Base-by-base conservation (phyloP, 2,888 invertebrate genomes). In the Tenthredo amoena region DNA sequence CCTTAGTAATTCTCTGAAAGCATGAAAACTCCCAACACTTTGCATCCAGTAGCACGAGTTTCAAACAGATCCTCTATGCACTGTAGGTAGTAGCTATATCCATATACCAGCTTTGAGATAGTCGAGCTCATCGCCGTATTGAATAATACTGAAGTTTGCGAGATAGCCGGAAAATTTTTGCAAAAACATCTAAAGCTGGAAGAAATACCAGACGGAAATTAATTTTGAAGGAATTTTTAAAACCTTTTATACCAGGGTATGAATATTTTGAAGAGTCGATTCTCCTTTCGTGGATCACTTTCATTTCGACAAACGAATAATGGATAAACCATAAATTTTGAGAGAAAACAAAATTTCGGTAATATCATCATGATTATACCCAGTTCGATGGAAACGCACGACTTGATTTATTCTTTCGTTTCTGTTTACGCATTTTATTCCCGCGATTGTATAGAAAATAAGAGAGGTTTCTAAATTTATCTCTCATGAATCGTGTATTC, bases 101-200 rank as follows among this genome's bases (percentile, higher is more conserved):
- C 6, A 3, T 68, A 34, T 43, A 40, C 40, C 9, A 40, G 21
- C n/a, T 72, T 40, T 72, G 21, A 72, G 43, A 55, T 40, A 72
- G 40, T 9, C 40, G 68, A 40, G n/a, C 43, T 43, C 43, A 72
- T 72, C n/a, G 10, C 40, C 43, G 43, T 43, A 72, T 71, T 40
- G 71, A 40, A 72, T 72, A 43, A 21, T 37, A 40, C 40, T 43
- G 43, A 74, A 74, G 72, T 43, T 34, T 71, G 18, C 55, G 40
- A 43, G 40, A 43, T 74, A 1, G 34, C 5, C 4, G 68, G 12
- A 21, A 12, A 74, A 43, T 40, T 43, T 74, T 40, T 1, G 40
- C 31, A 31, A 74, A 74, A 74, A 15, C 12, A 26, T 34, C 1
- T 47, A 15, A 47, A 47, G 47, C 47, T 12, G 3, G 40, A 18